Base-by-base conservation (phyloP, 2,113 vertebrate species). In the Typhlomys cinereus region DNA sequence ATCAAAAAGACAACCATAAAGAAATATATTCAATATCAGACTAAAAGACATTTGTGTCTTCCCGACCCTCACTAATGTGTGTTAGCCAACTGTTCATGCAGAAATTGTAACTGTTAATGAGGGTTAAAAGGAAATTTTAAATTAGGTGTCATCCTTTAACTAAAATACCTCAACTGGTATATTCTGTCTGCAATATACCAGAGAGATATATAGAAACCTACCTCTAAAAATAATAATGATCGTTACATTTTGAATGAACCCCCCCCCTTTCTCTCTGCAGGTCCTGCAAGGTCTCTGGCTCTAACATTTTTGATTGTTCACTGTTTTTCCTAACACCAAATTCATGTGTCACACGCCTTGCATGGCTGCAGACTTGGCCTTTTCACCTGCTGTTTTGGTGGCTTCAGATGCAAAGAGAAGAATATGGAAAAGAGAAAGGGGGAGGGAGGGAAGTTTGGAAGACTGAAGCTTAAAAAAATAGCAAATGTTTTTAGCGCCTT, bases 401-500 rank as follows among this genome's bases (percentile, higher is more conserved):
- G 97, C 97, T 97, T 97, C 98, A 97, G 97, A 98, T 97, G 97
- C 96, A 97, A 98, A 98, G 97, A 96, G 97, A 97, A 98, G 97
- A 98, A 97, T 98, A 98, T 94, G 95, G 96, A 97, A 97, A 97
- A 96, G 94, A 97, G 93, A 95, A 96, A 17, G 95, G 96, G 97
- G 96, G 97, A 97, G 96, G 97, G 97, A 97, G 96, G 97, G 97
- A 98, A 98, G 97, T 98, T 98, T 98, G 98, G 97, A 98, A 98
- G 97, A 97, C 96, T 98, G 97, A 96, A 97, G 96, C 94, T 96
- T 50, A 96, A 97, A 97, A 97, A 97, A 97, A 98, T 97, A 96
- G 98, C 97, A 98, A 98, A 98, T 98, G 98, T 98, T 98, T 98
- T 98, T 98, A 98, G 98, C 97, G 95, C 98, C 98, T 98, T 98